Evolutionary conservation across 2,797 vertebrate species (phyloP).

Genomic region (Hemitrygon akajei): DNA sequence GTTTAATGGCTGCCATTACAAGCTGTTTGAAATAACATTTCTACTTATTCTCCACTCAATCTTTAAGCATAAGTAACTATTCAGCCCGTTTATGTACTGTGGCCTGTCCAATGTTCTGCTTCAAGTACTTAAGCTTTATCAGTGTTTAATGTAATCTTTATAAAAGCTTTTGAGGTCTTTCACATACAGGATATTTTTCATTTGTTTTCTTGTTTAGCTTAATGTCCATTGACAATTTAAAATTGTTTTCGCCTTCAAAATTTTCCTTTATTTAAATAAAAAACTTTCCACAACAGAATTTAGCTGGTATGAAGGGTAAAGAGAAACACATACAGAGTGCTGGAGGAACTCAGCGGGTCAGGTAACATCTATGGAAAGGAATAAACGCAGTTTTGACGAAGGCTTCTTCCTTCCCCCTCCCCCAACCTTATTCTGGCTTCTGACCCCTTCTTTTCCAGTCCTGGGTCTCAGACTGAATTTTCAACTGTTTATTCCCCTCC

Average conservation of each 20-base stretch:
- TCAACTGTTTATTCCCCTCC: too few relatives aligned
- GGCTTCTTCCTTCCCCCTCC: too few relatives aligned
- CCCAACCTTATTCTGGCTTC: too few relatives aligned
- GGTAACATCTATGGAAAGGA: too few relatives aligned
- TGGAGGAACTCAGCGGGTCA: too few relatives aligned
- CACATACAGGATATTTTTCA: neutral
- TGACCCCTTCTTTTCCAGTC: too few relatives aligned
- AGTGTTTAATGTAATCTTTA: neutral
- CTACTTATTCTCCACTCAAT: neutral
- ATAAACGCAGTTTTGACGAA: too few relatives aligned
- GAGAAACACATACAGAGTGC: neutral
- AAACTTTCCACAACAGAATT: neutral
- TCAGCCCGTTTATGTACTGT: neutral
- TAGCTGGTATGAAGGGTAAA: neutral
- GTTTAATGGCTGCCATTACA: neutral
- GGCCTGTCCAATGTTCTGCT: neutral
- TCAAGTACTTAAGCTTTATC: neutral
- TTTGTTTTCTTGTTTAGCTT: neutral
- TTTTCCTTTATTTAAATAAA: neutral
- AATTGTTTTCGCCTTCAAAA: neutral
- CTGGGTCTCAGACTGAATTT: too few relatives aligned
- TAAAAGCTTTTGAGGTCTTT: neutral
- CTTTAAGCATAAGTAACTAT: neutral
- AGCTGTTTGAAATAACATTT: neutral
- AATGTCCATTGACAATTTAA: neutral